Percentiles rank a stretch among this genome's conserved stretches.
Evolutionary conservation across 1,140 invertebrate genomes (phyloP).

Genomic region (Drosophila novamexicana): DNA sequence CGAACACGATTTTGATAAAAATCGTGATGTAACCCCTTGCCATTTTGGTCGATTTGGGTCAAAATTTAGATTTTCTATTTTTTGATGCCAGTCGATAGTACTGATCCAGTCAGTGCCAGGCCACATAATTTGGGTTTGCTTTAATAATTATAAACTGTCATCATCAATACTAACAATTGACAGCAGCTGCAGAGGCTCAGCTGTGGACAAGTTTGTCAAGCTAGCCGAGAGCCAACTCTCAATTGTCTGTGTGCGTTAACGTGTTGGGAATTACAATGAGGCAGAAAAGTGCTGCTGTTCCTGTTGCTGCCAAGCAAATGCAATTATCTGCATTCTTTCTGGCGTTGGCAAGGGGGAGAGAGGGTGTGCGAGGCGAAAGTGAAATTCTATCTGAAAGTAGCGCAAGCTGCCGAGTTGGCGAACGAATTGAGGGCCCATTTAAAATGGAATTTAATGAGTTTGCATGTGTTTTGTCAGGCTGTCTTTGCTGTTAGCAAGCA

Average conservation of each 20-base stretch:
- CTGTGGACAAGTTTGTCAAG: conserved; percentile 6
- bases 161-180: conserved; percentile 55
- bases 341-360: neutral
- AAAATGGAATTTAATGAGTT: conserved; percentile 25
- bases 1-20: no score
- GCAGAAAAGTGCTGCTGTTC: conserved; percentile 12
- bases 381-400: conserved; percentile 5
- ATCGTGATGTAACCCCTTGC: no score
- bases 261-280: conserved; percentile 28
- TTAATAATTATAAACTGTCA: conserved; percentile 80
- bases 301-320: conserved; percentile 16
- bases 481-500: conserved; percentile 4
- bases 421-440: neutral
- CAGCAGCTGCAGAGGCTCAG: conserved; percentile 19
- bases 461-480: conserved; percentile 18
- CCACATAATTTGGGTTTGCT: conserved; percentile 70
- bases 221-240: conserved; percentile 1
- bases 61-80: no score
- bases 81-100: no score
- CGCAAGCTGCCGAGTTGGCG: neutral
- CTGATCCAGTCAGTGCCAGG: no score
- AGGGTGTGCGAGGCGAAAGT: neutral
- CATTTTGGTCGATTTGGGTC: no score
- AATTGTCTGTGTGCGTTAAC: conserved; percentile 1
- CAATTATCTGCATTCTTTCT: conserved; percentile 47